phyloP scores from a whole-genome alignment of 2,113 vertebrate genomes.

The Bujurquina vittata region DNA sequence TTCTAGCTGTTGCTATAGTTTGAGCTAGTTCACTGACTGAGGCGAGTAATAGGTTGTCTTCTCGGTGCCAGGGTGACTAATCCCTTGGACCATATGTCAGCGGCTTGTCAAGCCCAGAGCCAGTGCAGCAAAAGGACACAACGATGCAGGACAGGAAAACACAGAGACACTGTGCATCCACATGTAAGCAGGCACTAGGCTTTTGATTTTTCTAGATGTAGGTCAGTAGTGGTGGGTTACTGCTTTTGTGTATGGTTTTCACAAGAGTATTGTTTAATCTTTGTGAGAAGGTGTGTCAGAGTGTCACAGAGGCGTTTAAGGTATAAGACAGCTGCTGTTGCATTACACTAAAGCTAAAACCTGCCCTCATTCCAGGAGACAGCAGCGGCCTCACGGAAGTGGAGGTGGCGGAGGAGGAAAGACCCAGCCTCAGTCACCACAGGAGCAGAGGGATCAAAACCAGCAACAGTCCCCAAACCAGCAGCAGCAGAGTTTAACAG shows the following conservation, averaged over 20 bases:
- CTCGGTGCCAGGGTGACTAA: conserved; percentile 64
- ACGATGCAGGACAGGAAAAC: conserved; percentile 53
- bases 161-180: conserved; percentile 39
- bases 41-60: conserved; percentile 57
- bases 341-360: conserved; percentile 48
- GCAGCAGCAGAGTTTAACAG: conserved; percentile 76
- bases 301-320: neutral
- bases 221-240: neutral
- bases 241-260: conserved; percentile 1
- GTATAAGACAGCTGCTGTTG: conserved; percentile 1
- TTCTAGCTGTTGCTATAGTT: conserved; percentile 4
- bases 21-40: conserved; percentile 39
- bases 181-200: conserved; percentile 57
- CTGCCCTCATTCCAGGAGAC: conserved; percentile 84
- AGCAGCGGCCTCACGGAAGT: conserved; percentile 84
- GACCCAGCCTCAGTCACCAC: conserved; percentile 75
- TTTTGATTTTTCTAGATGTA: conserved; percentile 3
- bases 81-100: conserved; percentile 73
- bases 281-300: neutral
- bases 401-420: conserved; percentile 81
- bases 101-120: conserved; percentile 51
- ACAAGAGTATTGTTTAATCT: neutral
- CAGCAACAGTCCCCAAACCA: conserved; percentile 69
- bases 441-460: conserved; percentile 69
- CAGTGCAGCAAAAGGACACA: conserved; percentile 52